These are phyloP conservation scores for Lucifuga dentata DNA, from an alignment of 2,113 vertebrate genomes.

Conservation along the genomic window DNA sequence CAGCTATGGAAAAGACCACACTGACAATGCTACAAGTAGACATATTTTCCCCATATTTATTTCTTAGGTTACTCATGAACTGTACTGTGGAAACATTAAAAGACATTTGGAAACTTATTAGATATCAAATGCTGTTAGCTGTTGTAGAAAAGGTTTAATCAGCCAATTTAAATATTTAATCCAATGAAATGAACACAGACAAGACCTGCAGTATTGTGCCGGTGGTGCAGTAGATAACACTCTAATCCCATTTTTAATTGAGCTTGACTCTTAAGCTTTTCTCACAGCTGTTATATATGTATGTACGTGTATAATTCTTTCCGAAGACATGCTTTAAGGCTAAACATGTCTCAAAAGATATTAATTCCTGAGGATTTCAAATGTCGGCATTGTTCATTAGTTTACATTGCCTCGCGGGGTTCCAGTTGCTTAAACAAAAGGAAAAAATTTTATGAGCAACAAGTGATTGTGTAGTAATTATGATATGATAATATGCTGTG, in stretches of 20 bases:
- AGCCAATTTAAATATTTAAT: slow-evolving; percentile 16
- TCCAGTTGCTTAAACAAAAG: slow-evolving; percentile 42
- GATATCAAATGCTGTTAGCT: not conserved
- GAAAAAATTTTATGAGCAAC: slow-evolving; percentile 39
- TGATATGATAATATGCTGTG: slow-evolving; percentile 44
- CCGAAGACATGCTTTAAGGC: slow-evolving; percentile 31
- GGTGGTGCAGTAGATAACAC: slow-evolving; percentile 11
- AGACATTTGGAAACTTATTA: not conserved
- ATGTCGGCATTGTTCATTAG: slow-evolving; percentile 28
- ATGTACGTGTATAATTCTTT: not conserved
- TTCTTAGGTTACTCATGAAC: not conserved
- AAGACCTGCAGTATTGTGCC: not conserved
- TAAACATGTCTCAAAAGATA: slow-evolving; percentile 38
- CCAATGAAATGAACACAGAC: slow-evolving; percentile 5
- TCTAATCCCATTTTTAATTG: slow-evolving; percentile 38
- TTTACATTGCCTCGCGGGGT: slow-evolving; percentile 39
- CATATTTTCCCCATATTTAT: slow-evolving; percentile 2
- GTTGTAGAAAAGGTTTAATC: not conserved
- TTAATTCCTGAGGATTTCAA: slow-evolving; percentile 35
- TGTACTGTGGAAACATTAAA: not conserved
- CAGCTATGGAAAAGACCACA: slow-evolving; percentile 1
- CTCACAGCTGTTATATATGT: not conserved
- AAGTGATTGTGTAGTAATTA: slow-evolving; percentile 68
- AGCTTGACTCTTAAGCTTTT: slow-evolving; percentile 25
- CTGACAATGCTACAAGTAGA: not conserved